Conservation (phyloP, 2,888 invertebrate species). For the Abrostola triplasia region DNA sequence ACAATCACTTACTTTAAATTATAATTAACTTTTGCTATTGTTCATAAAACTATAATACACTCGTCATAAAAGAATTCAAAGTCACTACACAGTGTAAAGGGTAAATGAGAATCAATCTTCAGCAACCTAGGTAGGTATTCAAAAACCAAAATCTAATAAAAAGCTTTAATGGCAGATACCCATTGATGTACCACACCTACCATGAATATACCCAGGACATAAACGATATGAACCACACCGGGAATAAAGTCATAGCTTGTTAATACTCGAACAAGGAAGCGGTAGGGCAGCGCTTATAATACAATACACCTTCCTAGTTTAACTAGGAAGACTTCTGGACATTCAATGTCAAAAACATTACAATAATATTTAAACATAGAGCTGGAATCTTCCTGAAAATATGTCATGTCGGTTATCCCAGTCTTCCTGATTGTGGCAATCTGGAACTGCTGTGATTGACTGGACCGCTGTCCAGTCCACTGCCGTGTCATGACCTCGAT, state of each 20-base stretch:
- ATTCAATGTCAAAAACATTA: slow-evolving; percentile 62
- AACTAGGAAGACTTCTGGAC: slow-evolving; percentile 60
- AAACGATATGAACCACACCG: slow-evolving; percentile 8
- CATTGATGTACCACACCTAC: too few species aligned
- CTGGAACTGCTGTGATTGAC: background rate
- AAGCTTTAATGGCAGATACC: too few species aligned
- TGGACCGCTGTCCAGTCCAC: too few species aligned
- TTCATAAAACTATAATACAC: too few species aligned
- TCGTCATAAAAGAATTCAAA: too few species aligned
- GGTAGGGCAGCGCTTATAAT: slow-evolving; percentile 46
- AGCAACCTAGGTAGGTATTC: too few species aligned
- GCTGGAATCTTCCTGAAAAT: slow-evolving; percentile 28
- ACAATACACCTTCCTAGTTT: slow-evolving; percentile 50
- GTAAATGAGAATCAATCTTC: too few species aligned
- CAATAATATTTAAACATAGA: slow-evolving; percentile 34
- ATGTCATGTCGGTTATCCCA: background rate
- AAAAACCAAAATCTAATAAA: too few species aligned
- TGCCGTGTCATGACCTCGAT: too few species aligned
- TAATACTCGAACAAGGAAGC: slow-evolving; percentile 59
- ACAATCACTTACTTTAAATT: slow-evolving; percentile 33
- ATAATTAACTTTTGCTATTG: too few species aligned
- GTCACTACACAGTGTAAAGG: too few species aligned
- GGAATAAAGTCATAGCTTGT: slow-evolving; percentile 18
- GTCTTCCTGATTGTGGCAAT: slow-evolving; percentile 7
- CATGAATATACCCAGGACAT: too few species aligned